Percentiles rank a stretch among this genome's conserved stretches.
Conservation (phyloP, 2,888 invertebrate species). For the Caenorhabditis virilis region DNA sequence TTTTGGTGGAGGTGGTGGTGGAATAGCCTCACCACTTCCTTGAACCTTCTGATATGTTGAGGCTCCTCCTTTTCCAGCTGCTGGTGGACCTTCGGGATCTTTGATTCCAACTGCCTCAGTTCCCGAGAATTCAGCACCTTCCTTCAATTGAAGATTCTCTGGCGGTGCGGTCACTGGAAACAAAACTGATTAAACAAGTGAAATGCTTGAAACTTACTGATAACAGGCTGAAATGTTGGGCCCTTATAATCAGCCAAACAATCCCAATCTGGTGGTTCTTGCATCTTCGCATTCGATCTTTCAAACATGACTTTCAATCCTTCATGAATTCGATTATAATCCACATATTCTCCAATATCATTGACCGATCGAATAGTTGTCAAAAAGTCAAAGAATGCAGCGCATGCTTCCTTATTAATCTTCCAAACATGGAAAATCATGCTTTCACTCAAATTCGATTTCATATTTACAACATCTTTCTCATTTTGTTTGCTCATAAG, state of each 20-base stretch:
- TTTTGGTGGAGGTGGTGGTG: too few relatives aligned
- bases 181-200: not conserved
- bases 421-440: slow-evolving; percentile 17
- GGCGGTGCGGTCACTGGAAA: not conserved
- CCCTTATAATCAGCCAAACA: slow-evolving; percentile 37
- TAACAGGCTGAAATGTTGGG: slow-evolving; percentile 10
- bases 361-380: slow-evolving; percentile 15
- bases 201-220: not conserved
- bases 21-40: too few relatives aligned
- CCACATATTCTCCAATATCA: slow-evolving; percentile 28
- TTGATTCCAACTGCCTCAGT: not conserved
- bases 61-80: not conserved
- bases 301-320: slow-evolving; percentile 14
- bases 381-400: slow-evolving; percentile 22
- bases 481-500: slow-evolving; percentile 29
- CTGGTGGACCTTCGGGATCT: too few relatives aligned
- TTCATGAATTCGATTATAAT: slow-evolving; percentile 25
- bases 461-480: slow-evolving; percentile 29
- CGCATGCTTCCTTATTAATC: slow-evolving; percentile 3
- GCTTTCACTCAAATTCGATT: slow-evolving; percentile 19
- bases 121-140: not conserved
- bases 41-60: not conserved
- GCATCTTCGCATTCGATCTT: slow-evolving; percentile 17
- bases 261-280: slow-evolving; percentile 42
- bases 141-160: not conserved